Evolutionary conservation across 2,888 invertebrate species (phyloP).

Genomic region (Salticus scenicus): DNA sequence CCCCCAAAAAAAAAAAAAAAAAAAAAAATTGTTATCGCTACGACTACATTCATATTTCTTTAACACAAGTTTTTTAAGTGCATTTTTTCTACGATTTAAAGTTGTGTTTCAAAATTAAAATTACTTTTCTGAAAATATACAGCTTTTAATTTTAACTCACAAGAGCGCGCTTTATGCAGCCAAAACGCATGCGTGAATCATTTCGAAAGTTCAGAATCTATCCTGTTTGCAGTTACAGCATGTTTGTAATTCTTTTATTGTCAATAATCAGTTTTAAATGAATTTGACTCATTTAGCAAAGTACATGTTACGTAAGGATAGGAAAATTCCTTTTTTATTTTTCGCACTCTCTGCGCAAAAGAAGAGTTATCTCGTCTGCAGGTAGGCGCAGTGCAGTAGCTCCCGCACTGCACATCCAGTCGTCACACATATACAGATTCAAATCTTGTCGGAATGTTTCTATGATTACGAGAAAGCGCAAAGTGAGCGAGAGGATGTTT

Average conservation of each 20-base stretch:
- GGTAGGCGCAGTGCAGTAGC: conserved; percentile 17
- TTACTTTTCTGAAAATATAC: no score
- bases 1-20: no score
- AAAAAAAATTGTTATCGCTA: no score
- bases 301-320: neutral
- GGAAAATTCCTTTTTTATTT: neutral
- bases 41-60: no score
- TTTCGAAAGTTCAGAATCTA: neutral
- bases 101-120: no score
- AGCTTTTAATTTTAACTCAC: neutral
- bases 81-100: no score
- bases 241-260: neutral
- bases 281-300: neutral
- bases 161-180: neutral
- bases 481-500: neutral
- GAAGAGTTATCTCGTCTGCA: neutral
- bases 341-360: neutral
- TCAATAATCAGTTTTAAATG: neutral
- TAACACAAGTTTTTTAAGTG: no score
- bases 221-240: neutral
- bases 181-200: neutral
- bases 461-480: neutral
- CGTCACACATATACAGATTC: neutral
- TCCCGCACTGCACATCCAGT: neutral
- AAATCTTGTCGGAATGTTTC: neutral